Base-by-base conservation (phyloP, 2,113 vertebrate species). In the Corydoras maculifer region DNA sequence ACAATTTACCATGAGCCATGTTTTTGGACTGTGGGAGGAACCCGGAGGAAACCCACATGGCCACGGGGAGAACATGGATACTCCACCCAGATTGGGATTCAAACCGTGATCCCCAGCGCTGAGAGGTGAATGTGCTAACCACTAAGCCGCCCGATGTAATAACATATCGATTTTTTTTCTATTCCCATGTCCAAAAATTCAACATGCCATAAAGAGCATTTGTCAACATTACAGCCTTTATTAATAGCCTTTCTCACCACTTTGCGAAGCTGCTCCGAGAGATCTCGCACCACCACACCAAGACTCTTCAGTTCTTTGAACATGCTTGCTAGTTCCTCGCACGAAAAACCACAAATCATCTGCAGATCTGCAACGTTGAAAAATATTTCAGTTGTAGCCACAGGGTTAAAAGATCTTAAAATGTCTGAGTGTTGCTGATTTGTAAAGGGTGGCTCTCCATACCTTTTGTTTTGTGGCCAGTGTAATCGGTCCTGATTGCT, bases 401-500 rank as follows among this genome's bases (percentile, higher is more conserved):
- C 6, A 32, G 50, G n/a, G 8, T 55, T 64, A 53, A 31, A 11
- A 55, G n/a, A 43, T 29, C n/a, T 3, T 54, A 35, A 25, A 30
- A 35, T 51, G 29, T 65, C 31, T 43, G 49, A 50, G 3, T 58
- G 62, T 9, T 59, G 31, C 12, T 15, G 49, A 8, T 65, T 63
- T 15, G 13, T 61, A 29, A 11, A 60, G 12, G 2, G 15, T 14
- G 3, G 48, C 14, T 8, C 57, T 60, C 8, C 60, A 79, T 82
- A 91, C 90, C 90, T 89, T 99, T 99, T 11, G 93, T 94, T 87
- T 99, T 99, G 80, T 98, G 95, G 62, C 95, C 96, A 2, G 94
- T 94, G 81, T 89, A 99, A 80, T 97, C 92, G 0, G 95, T 97
- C 69, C 96, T 92, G 85, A 98, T 98, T 79, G 97, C 97, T 5